Percentiles rank a stretch among this genome's conserved stretches.
These are phyloP conservation scores for Zapus hudsonius DNA, from an alignment of 2,113 vertebrate genomes.

Conservation along the genomic window DNA sequence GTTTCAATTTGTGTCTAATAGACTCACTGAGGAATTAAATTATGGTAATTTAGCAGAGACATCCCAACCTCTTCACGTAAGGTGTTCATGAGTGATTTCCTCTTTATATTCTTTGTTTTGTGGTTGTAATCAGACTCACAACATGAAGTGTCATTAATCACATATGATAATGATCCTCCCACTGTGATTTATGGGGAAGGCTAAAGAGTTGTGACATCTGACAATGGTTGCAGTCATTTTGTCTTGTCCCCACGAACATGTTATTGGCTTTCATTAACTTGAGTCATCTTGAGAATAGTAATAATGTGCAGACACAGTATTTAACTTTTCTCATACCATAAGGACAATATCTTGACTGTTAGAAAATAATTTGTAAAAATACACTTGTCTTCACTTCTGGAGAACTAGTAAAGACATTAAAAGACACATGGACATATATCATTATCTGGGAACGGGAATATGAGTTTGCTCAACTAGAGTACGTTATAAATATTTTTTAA, in stretches of 20 bases:
- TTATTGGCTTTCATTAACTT: slow-evolving; percentile 60
- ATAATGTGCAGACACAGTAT: not conserved
- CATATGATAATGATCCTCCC: slow-evolving; percentile 64
- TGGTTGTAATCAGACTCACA: slow-evolving; percentile 68
- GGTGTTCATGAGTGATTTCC: slow-evolving; percentile 59
- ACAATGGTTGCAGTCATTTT: slow-evolving; percentile 55
- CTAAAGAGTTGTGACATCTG: slow-evolving; percentile 61
- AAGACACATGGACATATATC: not conserved
- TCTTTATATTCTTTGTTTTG: slow-evolving; percentile 72
- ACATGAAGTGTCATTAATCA: slow-evolving; percentile 72
- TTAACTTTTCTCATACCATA: slow-evolving; percentile 5
- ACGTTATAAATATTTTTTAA: too few species aligned
- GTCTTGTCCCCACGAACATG: slow-evolving; percentile 20
- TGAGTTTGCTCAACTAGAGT: slow-evolving; percentile 4
- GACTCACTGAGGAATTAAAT: slow-evolving; percentile 54
- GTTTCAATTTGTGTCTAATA: slow-evolving; percentile 55
- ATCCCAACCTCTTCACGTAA: slow-evolving; percentile 34
- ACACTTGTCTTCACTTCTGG: not conserved
- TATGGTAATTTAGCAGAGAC: slow-evolving; percentile 57
- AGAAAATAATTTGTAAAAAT: slow-evolving; percentile 26
- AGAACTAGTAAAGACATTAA: not conserved
- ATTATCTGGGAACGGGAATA: not conserved
- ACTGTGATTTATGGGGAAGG: slow-evolving; percentile 57
- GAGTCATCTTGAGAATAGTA: slow-evolving; percentile 51
- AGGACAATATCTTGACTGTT: not conserved